phyloP scores from a whole-genome alignment of 1,140 invertebrate genomes.

The Philotrypesis tridentata region DNA sequence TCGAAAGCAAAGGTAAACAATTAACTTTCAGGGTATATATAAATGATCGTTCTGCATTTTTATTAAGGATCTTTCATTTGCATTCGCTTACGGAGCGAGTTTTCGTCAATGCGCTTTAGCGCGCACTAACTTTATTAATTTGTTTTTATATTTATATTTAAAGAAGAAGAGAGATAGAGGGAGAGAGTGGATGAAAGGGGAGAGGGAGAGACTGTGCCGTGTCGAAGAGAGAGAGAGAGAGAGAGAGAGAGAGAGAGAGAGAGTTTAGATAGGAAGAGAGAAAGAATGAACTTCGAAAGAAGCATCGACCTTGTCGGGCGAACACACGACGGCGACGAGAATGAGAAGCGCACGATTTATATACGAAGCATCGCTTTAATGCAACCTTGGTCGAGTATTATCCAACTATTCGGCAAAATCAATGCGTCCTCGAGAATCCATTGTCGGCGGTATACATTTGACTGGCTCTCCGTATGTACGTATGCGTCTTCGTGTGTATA shows the following conservation, averaged over 20 bases:
- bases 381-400: slow-evolving; percentile 29
- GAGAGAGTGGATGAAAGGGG: not conserved
- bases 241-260: slow-evolving; percentile 2
- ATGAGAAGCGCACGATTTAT: slow-evolving; percentile 6
- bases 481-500: not conserved
- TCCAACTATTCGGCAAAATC: slow-evolving; percentile 36
- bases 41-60: slow-evolving; percentile 60
- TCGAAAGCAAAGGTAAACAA: slow-evolving; percentile 65
- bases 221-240: slow-evolving; percentile 11
- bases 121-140: slow-evolving; percentile 23
- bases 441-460: slow-evolving; percentile 14
- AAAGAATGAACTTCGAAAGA: slow-evolving; percentile 35
- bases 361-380: slow-evolving; percentile 11
- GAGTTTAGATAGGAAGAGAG: not conserved
- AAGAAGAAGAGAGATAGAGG: slow-evolving; percentile 2
- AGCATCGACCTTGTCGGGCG: slow-evolving; percentile 26
- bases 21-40: slow-evolving; percentile 63
- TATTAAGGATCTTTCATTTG: slow-evolving; percentile 42
- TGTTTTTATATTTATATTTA: slow-evolving; percentile 41
- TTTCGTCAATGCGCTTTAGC: slow-evolving; percentile 38
- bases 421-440: slow-evolving; percentile 37
- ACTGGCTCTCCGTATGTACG: slow-evolving; percentile 10
- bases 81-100: slow-evolving; percentile 52
- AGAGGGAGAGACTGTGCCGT: not conserved
- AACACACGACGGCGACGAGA: slow-evolving; percentile 1